Evolutionary conservation across 1,140 invertebrate species (phyloP).

Genomic region (Cydia strobilella): DNA sequence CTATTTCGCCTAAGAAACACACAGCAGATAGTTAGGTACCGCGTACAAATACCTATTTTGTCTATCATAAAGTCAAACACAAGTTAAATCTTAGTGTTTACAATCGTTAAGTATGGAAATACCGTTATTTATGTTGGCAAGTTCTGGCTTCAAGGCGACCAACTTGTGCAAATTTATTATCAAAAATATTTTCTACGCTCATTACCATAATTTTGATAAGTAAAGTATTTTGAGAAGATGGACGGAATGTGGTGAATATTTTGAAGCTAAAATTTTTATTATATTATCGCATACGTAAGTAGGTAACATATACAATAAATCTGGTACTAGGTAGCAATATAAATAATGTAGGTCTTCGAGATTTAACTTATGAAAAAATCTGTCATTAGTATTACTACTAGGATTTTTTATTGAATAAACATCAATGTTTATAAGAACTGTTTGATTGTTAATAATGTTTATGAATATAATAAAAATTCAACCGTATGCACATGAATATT

Average conservation of each 20-base stretch:
- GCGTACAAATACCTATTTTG: conserved; percentile 8
- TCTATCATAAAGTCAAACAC: conserved; percentile 18
- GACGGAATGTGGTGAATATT: not conserved
- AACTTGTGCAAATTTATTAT: conserved; percentile 28
- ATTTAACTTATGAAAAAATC: no score
- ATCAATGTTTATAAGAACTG: no score
- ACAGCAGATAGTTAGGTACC: not conserved
- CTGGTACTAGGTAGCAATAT: no score
- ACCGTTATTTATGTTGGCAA: conserved; percentile 27
- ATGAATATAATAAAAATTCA: not conserved
- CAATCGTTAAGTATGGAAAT: conserved; percentile 32
- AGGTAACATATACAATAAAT: no score
- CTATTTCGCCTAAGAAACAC: no score
- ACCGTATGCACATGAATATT: not conserved
- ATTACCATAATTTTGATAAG: conserved; percentile 28
- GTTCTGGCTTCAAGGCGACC: not conserved
- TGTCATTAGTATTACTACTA: no score
- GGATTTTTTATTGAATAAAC: no score
- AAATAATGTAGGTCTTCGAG: no score
- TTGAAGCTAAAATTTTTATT: not conserved
- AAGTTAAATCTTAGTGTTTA: conserved; percentile 29
- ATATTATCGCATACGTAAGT: not conserved
- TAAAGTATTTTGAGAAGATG: conserved; percentile 21
- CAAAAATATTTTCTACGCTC: conserved; percentile 14
- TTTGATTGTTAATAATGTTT: no score